phyloP scores from a whole-genome alignment of 2,888 invertebrate species.

The Troides aeacus region DNA sequence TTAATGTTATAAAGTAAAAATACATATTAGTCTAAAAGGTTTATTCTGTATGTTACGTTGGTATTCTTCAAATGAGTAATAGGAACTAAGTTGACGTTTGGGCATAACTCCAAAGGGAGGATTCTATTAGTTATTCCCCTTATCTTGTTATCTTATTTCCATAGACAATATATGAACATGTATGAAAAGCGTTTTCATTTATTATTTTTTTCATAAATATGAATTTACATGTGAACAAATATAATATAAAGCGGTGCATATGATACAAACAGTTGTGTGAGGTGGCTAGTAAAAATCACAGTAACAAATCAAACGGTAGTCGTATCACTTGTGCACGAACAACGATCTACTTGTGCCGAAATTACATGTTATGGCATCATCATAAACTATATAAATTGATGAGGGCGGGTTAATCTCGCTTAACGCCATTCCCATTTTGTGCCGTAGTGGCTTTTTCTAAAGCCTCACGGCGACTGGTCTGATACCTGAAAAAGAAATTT shows the following conservation, averaged over 20 bases:
- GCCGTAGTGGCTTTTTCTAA: constrained; percentile 64
- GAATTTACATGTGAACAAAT: neutral
- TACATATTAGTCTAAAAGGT: constrained; percentile 14
- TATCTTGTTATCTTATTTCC: no score
- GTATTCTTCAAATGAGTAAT: neutral
- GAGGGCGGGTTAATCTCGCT: constrained; percentile 73
- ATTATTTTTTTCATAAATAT: neutral
- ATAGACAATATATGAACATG: no score
- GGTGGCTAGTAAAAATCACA: constrained; percentile 60
- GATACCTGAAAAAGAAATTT: constrained; percentile 65
- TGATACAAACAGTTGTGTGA: constrained; percentile 32
- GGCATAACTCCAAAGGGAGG: no score
- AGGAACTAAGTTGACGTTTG: neutral
- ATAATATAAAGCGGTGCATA: constrained; percentile 27
- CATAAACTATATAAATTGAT: constrained; percentile 3
- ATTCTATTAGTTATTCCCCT: no score
- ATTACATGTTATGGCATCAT: constrained; percentile 8
- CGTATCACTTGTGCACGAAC: constrained; percentile 20
- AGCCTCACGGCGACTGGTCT: constrained; percentile 78
- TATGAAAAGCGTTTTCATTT: no score
- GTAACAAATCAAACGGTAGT: constrained; percentile 34
- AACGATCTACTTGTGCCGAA: constrained; percentile 13
- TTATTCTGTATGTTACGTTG: neutral
- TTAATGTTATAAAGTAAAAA: constrained; percentile 45
- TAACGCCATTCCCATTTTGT: constrained; percentile 81